Evolutionary conservation across 2,113 vertebrate species (phyloP).

Genomic region (Ursus arctos): DNA sequence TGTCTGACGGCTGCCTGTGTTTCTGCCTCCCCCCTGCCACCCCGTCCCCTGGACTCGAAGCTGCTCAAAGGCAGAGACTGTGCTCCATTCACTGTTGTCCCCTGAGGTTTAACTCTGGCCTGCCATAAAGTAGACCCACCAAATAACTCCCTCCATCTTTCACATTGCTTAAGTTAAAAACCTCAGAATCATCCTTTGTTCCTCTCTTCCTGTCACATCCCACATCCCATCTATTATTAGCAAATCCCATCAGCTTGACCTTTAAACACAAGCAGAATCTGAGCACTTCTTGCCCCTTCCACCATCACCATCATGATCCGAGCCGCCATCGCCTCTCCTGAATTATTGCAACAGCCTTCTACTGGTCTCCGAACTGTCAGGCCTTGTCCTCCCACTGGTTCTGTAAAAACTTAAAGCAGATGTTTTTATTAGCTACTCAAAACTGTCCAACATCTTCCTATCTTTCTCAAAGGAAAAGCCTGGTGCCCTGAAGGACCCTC

Average conservation of each 20-base stretch:
- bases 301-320: too few relatives aligned
- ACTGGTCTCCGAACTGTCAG: not conserved
- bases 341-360: not conserved
- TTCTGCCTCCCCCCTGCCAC: not conserved
- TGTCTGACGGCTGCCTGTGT: not conserved
- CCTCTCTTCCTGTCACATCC: not conserved
- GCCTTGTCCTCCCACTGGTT: not conserved
- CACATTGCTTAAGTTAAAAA: not conserved
- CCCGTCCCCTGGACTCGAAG: not conserved
- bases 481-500: not conserved
- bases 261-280: not conserved
- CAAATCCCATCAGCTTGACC: not conserved
- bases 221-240: not conserved
- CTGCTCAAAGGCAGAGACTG: not conserved
- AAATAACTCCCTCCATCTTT: not conserved
- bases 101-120: not conserved
- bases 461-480: not conserved
- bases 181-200: not conserved
- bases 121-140: not conserved
- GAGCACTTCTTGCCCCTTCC: not conserved
- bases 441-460: not conserved
- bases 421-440: not conserved
- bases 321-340: not conserved
- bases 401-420: not conserved
- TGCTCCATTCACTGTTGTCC: not conserved